phyloP scores from a whole-genome alignment of 1,140 invertebrate genomes.

The Stegodyphus dumicola region DNA sequence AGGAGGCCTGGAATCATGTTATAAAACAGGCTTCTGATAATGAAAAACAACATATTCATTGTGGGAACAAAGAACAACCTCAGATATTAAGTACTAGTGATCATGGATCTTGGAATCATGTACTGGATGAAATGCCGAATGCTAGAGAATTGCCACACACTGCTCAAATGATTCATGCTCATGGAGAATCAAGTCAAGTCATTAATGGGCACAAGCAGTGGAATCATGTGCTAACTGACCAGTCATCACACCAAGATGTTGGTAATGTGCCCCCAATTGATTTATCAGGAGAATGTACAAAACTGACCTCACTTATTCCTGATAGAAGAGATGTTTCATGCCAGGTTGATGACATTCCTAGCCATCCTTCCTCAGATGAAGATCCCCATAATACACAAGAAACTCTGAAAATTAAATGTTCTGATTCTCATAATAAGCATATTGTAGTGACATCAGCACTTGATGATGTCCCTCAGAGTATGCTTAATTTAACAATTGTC shows the following conservation, averaged over 20 bases:
- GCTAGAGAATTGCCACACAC: conserved; percentile 27
- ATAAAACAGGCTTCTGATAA: conserved; percentile 39
- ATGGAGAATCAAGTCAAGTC: conserved; percentile 24
- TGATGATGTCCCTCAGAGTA: conserved; percentile 39
- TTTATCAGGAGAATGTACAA: conserved; percentile 42
- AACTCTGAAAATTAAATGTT: conserved; percentile 18
- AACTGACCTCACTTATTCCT: conserved; percentile 35
- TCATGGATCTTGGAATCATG: conserved; percentile 50
- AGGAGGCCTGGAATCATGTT: conserved; percentile 45
- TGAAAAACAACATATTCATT: conserved; percentile 28
- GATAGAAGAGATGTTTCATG: conserved; percentile 50
- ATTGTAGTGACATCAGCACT: not conserved
- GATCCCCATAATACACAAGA: not conserved
- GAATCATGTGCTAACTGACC: conserved; percentile 24
- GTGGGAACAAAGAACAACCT: not conserved
- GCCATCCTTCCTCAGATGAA: conserved; percentile 19
- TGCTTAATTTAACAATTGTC: conserved; percentile 23
- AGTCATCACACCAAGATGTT: conserved; percentile 22
- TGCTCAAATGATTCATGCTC: conserved; percentile 31
- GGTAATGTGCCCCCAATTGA: conserved; percentile 36
- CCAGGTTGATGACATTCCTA: conserved; percentile 52
- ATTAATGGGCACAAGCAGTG: conserved; percentile 29
- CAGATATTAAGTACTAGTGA: conserved; percentile 24
- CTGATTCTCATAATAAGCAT: conserved; percentile 27
- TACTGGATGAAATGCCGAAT: conserved; percentile 41